Evolutionary conservation across 2,113 vertebrate genomes (phyloP).

Genomic region (Pheucticus melanocephalus): DNA sequence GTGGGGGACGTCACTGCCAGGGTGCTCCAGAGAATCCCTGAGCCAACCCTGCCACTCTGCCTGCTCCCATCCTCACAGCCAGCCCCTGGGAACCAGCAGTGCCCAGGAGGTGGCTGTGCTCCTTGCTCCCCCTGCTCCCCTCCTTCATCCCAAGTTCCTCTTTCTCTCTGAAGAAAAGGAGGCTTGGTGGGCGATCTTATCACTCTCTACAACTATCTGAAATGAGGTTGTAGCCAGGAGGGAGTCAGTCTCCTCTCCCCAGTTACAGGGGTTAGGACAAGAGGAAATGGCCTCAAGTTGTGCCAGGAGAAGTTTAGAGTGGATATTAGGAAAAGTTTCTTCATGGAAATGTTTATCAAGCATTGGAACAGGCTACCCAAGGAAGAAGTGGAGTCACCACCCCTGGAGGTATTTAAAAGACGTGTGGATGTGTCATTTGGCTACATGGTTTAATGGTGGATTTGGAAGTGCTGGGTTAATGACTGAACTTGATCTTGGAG

Average conservation of each 20-base stretch:
- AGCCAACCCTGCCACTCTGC: not conserved
- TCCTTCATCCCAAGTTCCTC: not conserved
- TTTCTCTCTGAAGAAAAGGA: not conserved
- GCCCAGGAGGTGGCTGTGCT: not conserved
- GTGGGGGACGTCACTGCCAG: not conserved
- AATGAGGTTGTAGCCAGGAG: not conserved
- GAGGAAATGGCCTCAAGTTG: not conserved
- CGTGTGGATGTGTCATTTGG: not conserved
- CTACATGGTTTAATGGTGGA: not conserved
- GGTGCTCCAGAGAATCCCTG: not conserved
- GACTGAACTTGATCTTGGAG: not conserved
- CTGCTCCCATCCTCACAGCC: not conserved
- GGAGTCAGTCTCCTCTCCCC: not conserved
- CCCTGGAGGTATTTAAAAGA: not conserved
- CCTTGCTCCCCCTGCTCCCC: not conserved
- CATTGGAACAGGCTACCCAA: not conserved
- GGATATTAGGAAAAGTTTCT: not conserved
- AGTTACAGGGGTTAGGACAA: not conserved
- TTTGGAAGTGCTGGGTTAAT: not conserved
- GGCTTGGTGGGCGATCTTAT: not conserved
- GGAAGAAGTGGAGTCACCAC: not conserved
- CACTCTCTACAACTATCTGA: not conserved
- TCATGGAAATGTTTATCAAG: not conserved
- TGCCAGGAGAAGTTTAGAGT: not conserved
- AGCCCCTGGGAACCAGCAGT: not conserved